Evolutionary conservation across 2,888 invertebrate species (phyloP).

Genomic region (Syrista parreyssii): DNA sequence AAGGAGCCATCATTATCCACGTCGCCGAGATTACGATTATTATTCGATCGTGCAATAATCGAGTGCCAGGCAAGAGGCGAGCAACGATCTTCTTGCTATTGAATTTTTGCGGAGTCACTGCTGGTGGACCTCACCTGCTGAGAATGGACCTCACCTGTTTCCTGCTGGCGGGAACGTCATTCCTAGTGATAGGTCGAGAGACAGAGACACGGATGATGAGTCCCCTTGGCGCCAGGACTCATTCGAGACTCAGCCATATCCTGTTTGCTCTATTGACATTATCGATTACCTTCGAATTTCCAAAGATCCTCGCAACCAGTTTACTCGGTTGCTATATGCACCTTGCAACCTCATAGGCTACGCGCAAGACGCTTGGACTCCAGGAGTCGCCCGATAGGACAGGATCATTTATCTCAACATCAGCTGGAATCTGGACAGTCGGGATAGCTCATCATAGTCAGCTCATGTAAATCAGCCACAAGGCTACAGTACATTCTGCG

Average conservation of each 20-base stretch:
- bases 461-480: background rate
- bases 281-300: background rate
- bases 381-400: background rate
- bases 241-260: background rate
- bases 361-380: background rate
- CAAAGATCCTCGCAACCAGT: background rate
- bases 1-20: conserved; percentile 45
- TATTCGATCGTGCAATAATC: conserved; percentile 59
- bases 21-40: conserved; percentile 58
- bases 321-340: background rate
- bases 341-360: background rate
- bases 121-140: background rate
- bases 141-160: background rate
- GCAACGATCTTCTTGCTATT: background rate
- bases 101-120: background rate
- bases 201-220: background rate
- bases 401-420: background rate
- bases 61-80: conserved; percentile 41
- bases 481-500: background rate
- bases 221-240: background rate
- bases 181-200: background rate
- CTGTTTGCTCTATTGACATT: background rate
- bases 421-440: background rate
- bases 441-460: background rate
- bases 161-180: background rate